Percentiles rank a stretch among this genome's conserved stretches.
phyloP scores from a whole-genome alignment of 53 echinoderm and acorn worm genomes.

The Astropecten irregularis region DNA sequence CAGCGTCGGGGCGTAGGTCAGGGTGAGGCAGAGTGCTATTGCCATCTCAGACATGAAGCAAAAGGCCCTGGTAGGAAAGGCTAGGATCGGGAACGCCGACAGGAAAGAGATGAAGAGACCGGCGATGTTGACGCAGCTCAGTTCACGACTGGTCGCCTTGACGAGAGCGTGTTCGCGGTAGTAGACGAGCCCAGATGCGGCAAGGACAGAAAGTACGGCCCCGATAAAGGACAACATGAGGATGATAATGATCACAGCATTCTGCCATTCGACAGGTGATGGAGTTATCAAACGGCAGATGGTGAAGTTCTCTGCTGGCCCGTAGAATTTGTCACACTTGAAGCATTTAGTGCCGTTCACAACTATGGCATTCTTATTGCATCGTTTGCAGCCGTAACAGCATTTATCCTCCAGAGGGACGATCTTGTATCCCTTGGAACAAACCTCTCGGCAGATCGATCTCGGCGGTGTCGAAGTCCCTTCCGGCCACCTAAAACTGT shows the following conservation, averaged over 20 bases:
- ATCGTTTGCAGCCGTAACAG: constrained; percentile 51
- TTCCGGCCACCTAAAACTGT: background rate
- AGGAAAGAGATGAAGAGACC: constrained; percentile 65
- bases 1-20: constrained; percentile 52
- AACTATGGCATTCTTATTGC: constrained; percentile 36
- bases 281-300: constrained; percentile 53
- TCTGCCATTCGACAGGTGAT: constrained; percentile 48
- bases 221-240: constrained; percentile 26
- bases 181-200: constrained; percentile 16
- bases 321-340: constrained; percentile 60
- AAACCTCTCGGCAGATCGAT: constrained; percentile 38
- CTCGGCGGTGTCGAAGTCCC: constrained; percentile 14
- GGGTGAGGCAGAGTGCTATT: constrained; percentile 26
- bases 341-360: constrained; percentile 49
- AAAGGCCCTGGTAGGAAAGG: constrained; percentile 37
- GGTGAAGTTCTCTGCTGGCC: constrained; percentile 72
- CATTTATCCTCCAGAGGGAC: constrained; percentile 53
- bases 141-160: constrained; percentile 76
- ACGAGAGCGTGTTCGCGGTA: constrained; percentile 63
- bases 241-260: constrained; percentile 18
- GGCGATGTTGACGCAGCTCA: constrained; percentile 56
- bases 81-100: constrained; percentile 25
- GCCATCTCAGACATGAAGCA: constrained; percentile 26
- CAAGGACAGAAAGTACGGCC: background rate
- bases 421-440: constrained; percentile 34